Percentiles rank a stretch among this genome's conserved stretches.
Evolutionary conservation across 2,888 invertebrate genomes (phyloP).

Genomic region (Oscheius sp.): DNA sequence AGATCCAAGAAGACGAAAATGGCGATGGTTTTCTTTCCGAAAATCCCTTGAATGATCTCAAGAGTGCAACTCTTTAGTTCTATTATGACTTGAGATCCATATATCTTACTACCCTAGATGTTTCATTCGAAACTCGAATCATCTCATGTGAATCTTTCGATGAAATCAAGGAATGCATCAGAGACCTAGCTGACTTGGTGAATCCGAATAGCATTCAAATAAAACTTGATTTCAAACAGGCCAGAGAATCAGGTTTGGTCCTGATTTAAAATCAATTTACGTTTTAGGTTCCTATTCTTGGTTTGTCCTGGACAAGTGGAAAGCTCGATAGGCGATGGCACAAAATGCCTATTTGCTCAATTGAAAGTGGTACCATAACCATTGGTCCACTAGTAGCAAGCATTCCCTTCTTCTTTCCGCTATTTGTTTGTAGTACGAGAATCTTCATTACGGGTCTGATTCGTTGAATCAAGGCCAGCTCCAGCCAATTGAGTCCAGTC

Average conservation of each 20-base stretch:
- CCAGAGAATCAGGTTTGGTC: slow-evolving; percentile 9
- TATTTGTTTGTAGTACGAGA: too few species aligned
- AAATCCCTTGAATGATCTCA: slow-evolving; percentile 6
- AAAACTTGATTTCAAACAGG: not conserved
- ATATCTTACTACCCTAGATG: too few species aligned
- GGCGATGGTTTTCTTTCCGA: slow-evolving; percentile 12
- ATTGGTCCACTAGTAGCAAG: too few species aligned
- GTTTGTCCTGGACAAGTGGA: slow-evolving; percentile 36
- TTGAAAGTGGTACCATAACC: too few species aligned
- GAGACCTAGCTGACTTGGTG: slow-evolving; percentile 2
- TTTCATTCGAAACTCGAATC: too few species aligned
- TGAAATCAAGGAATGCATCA: too few species aligned
- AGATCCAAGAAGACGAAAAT: not conserved
- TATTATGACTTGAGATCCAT: slow-evolving; percentile 13
- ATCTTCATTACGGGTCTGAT: too few species aligned
- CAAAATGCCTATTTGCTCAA: slow-evolving; percentile 35
- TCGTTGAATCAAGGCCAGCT: too few species aligned
- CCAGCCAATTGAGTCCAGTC: too few species aligned
- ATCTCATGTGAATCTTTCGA: too few species aligned
- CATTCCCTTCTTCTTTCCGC: too few species aligned
- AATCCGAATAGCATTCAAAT: not conserved
- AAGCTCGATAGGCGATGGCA: slow-evolving; percentile 30
- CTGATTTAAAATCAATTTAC: not conserved
- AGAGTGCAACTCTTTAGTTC: not conserved
- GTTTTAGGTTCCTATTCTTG: slow-evolving; percentile 38